A percentile compares a stretch with the other conserved stretches of the same genome.
Evolutionary conservation across 2,113 vertebrate species (phyloP).

Genomic region (Nestor notabilis): DNA sequence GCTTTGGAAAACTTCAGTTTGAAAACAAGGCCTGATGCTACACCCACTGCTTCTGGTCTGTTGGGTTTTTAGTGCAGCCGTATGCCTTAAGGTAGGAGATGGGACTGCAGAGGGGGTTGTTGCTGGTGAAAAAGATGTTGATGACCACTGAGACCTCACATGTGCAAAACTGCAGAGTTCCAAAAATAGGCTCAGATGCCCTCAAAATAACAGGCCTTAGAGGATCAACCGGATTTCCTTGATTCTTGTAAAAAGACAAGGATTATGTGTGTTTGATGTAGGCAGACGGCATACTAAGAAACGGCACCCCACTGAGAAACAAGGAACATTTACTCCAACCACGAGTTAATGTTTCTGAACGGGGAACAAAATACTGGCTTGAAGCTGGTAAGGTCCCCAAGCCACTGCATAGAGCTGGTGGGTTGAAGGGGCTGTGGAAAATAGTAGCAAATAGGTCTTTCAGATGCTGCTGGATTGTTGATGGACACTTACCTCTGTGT

Average conservation of each 20-base stretch:
- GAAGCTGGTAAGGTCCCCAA: background rate
- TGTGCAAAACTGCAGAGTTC: background rate
- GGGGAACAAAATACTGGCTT: background rate
- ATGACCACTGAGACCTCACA: background rate
- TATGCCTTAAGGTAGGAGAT: background rate
- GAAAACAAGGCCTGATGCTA: background rate
- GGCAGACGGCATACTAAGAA: no score
- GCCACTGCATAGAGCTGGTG: background rate
- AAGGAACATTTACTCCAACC: accelerated
- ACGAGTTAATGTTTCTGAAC: background rate
- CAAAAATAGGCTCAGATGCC: background rate
- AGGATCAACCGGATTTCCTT: background rate
- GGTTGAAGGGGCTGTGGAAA: background rate
- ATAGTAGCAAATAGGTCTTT: background rate
- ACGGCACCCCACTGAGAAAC: background rate
- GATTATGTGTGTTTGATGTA: background rate
- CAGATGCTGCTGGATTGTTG: background rate
- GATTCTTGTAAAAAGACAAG: background rate
- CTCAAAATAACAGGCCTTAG: background rate
- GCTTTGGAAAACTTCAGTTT: background rate
- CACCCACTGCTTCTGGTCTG: background rate
- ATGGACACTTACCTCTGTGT: accelerated
- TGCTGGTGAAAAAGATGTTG: background rate
- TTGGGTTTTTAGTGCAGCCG: background rate
- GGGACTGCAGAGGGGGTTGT: background rate